These are phyloP conservation scores for Cotesia typhae DNA, from an alignment of 1,140 invertebrate genomes.

Conservation along the genomic window DNA sequence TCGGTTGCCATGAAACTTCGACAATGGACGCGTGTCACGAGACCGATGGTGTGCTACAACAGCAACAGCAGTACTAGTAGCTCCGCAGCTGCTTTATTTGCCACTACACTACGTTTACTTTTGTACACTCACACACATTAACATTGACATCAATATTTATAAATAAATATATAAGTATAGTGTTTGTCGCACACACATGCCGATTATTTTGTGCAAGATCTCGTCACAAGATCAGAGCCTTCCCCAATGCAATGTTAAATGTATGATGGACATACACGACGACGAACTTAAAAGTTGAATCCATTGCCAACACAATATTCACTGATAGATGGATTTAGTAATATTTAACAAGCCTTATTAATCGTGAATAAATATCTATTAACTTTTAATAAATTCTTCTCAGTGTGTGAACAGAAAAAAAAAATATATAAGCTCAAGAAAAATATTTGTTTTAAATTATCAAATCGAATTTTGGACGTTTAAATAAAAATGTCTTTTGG, in stretches of 20 bases:
- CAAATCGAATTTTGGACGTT: too few species aligned
- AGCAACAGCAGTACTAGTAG: slow-evolving; percentile 48
- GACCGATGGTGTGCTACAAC: slow-evolving; percentile 18
- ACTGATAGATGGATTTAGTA: too few species aligned
- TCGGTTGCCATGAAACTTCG: slow-evolving; percentile 61
- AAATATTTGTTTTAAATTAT: too few species aligned
- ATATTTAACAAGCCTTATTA: too few species aligned
- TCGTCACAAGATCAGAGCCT: slow-evolving; percentile 56
- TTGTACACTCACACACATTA: slow-evolving; percentile 33
- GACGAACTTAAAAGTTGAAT: neutral
- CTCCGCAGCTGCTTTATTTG: slow-evolving; percentile 56
- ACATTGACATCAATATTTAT: too few species aligned
- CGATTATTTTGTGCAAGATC: slow-evolving; percentile 42
- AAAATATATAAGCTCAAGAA: too few species aligned
- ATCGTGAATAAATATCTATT: too few species aligned
- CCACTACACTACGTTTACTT: slow-evolving; percentile 44
- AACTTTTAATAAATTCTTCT: too few species aligned
- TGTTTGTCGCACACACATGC: slow-evolving; percentile 31
- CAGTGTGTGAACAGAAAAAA: too few species aligned
- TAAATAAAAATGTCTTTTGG: too few species aligned
- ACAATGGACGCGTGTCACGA: slow-evolving; percentile 66
- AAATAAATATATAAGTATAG: too few species aligned
- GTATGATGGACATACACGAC: slow-evolving; percentile 38
- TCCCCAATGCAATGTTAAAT: slow-evolving; percentile 43
- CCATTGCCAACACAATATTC: too few species aligned